Conservation (phyloP, 92 coral and sea anemone genomes). For the Siderastrea siderea region DNA sequence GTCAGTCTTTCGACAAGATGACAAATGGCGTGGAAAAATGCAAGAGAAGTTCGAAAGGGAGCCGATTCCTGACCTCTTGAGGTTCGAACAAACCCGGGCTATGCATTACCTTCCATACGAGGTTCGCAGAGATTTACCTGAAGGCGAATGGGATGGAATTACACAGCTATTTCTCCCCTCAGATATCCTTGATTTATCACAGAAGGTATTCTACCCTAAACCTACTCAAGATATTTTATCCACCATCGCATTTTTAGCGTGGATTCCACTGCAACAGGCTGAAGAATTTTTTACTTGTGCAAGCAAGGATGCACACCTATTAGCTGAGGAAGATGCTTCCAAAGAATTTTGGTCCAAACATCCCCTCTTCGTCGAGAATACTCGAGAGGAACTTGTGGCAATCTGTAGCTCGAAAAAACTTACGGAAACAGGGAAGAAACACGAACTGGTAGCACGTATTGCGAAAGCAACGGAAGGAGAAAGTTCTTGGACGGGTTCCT, state of each 20-base stretch:
- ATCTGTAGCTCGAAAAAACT: slow-evolving; percentile 9
- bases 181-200: slow-evolving; percentile 1
- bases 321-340: slow-evolving; percentile 14
- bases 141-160: slow-evolving; percentile 51
- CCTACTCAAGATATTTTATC: slow-evolving; percentile 4
- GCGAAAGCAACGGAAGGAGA: slow-evolving; percentile 18
- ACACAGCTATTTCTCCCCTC: slow-evolving; percentile 17
- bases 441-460: slow-evolving; percentile 6
- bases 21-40: slow-evolving; percentile 36
- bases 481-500: not conserved
- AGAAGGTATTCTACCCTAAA: slow-evolving; percentile 8
- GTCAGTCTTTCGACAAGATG: slow-evolving; percentile 43
- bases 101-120: slow-evolving; percentile 65
- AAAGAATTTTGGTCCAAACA: slow-evolving; percentile 16
- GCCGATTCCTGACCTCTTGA: slow-evolving; percentile 55
- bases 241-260: slow-evolving; percentile 16
- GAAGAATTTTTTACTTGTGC: slow-evolving; percentile 28
- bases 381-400: slow-evolving; percentile 29
- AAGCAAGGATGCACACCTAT: slow-evolving; percentile 17
- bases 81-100: slow-evolving; percentile 40
- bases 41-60: slow-evolving; percentile 30
- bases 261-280: slow-evolving; percentile 27
- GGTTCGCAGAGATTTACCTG: slow-evolving; percentile 30
- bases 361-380: slow-evolving; percentile 36
- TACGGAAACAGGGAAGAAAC: slow-evolving; percentile 7